Evolutionary conservation across 2,888 invertebrate genomes (phyloP), one percentile per base, ranked within the genome.

Genomic region (Alloscopus bannaensis): DNA sequence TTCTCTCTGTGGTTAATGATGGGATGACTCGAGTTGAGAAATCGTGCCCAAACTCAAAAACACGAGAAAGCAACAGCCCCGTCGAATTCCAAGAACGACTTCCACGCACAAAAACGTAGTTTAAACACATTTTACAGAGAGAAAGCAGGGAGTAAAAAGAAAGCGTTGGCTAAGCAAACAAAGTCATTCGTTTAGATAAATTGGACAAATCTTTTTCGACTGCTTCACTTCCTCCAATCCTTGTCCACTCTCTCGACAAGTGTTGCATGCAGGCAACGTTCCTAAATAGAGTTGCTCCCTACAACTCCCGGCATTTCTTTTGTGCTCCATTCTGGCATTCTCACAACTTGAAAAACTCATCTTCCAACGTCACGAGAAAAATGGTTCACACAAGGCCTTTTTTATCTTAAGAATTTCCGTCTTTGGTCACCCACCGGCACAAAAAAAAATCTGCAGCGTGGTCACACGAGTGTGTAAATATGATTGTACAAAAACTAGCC

Each of bases 161-260:
- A 76, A 76, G 68, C 62, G 76, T n/a, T n/a, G n/a, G n/a, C n/a
- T n/a, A n/a, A 76, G 62, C 76, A 76, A 76, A 76, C 76, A 76
- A 69, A 76, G 76, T 76, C 76, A 76, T 76, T 76, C 76, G 76
- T 76, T 76, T 60, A 76, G 76, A 76, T 76, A 76, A 76, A 76
- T 76, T 76, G 76, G 76, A 76, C 68, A 76, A 73, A 73, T 68
- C 68, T 76, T 68, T 68, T 73, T 65, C 52, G 18, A 18, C 36
- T 68, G 68, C 68, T 68, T 65, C 29, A 42, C 65, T 73, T 24
- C 3, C 29, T 57, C 29, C 36, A 36, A 13, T 50, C 11, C 50
- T 3, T 50, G 22, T 50, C 20, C 31, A 4, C 11, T 59, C 20
- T 11, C 18, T 59, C 6, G 40, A n/a, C 36, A 8, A 1, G 20